phyloP scores from a whole-genome alignment of 1,140 invertebrate genomes.

The Teleogryllus occipitalis region DNA sequence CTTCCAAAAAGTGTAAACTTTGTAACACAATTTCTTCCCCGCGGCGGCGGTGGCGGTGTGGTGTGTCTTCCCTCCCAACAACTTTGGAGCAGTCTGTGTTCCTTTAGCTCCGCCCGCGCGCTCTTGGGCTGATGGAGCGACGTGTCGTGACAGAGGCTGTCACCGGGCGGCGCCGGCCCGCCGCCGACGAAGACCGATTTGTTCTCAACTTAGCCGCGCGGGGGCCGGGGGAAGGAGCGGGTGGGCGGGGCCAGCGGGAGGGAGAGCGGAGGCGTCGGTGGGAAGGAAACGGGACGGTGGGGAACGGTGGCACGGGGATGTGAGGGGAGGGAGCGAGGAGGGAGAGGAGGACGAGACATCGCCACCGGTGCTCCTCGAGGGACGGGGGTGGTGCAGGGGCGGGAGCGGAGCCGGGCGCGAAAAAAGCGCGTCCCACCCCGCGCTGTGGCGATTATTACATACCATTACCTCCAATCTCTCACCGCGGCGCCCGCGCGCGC shows the following conservation, averaged over 20 bases:
- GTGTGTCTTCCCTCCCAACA: slow-evolving; percentile 3
- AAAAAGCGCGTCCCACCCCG: no score
- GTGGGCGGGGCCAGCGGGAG: background rate
- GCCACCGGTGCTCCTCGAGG: no score
- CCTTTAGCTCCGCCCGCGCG: background rate
- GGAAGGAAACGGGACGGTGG: no score
- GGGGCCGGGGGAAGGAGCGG: no score
- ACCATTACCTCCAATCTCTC: slow-evolving; percentile 3
- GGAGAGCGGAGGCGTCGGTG: background rate
- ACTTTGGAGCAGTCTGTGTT: background rate
- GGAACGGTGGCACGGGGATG: no score
- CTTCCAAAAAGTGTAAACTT: slow-evolving; percentile 5
- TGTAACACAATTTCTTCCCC: slow-evolving; percentile 1
- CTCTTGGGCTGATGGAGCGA: background rate
- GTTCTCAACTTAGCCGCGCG: background rate
- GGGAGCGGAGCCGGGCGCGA: no score
- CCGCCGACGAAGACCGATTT: slow-evolving; percentile 2
- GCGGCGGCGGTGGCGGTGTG: background rate
- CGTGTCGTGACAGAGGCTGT: slow-evolving; percentile 2
- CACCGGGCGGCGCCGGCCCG: background rate
- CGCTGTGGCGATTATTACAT: background rate
- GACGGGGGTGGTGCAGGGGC: no score
- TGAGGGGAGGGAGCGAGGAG: no score
- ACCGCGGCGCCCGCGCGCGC: background rate
- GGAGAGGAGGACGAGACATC: no score